Percentiles rank a stretch among this genome's conserved stretches.
These are phyloP conservation scores for Dermochelys coriacea DNA, from an alignment of 2,797 vertebrate species.

Conservation along the genomic window DNA sequence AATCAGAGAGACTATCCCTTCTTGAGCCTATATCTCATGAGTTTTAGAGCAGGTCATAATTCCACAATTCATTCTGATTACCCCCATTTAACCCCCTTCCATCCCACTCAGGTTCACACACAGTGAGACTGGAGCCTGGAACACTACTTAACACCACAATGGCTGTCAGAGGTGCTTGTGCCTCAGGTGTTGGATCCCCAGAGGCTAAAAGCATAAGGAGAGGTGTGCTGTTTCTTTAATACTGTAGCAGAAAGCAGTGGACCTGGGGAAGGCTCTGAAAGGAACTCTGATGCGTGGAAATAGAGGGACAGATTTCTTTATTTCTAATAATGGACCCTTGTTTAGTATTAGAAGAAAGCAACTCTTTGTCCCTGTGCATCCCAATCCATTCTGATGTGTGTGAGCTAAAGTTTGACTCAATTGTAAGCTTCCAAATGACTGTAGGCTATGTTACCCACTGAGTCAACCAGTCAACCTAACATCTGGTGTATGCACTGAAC, in stretches of 20 bases:
- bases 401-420: neutral
- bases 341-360: neutral
- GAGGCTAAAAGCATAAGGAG: neutral
- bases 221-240: neutral
- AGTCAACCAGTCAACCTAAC: neutral
- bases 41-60: neutral
- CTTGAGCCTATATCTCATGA: neutral
- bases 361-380: neutral
- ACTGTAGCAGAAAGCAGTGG: neutral
- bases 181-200: neutral
- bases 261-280: neutral
- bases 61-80: neutral
- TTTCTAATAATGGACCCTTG: neutral
- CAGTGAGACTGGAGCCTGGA: neutral
- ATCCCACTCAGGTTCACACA: neutral
- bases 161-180: neutral
- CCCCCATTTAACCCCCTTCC: neutral
- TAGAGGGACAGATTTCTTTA: neutral
- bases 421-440: neutral
- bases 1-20: neutral
- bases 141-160: neutral
- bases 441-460: neutral
- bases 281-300: neutral
- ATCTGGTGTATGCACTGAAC: neutral
- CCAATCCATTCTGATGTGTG: neutral